Percentiles rank a stretch among this genome's conserved stretches.
Evolutionary conservation across 2,888 invertebrate species (phyloP).

Genomic region (Tetrapedia diversipes): DNA sequence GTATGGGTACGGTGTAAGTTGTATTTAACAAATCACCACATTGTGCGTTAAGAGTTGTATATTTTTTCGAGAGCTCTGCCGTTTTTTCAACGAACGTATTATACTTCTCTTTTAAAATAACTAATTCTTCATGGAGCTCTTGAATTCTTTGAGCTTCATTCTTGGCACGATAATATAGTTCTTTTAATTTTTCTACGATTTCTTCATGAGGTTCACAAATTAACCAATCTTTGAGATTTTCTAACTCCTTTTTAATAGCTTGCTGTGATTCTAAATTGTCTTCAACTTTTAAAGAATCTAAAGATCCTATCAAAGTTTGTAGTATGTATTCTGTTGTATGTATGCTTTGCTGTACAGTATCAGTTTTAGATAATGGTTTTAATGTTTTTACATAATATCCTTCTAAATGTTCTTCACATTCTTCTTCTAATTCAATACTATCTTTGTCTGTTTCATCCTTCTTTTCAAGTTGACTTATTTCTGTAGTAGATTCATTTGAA

Average conservation of each 20-base stretch:
- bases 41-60: slow-evolving; percentile 86
- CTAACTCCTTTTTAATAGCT: slow-evolving; percentile 73
- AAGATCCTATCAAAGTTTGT: slow-evolving; percentile 71
- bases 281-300: slow-evolving; percentile 72
- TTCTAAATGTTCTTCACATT: slow-evolving; percentile 67
- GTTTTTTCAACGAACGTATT: slow-evolving; percentile 87
- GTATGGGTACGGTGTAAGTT: slow-evolving; percentile 85
- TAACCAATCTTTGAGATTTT: slow-evolving; percentile 76
- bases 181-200: slow-evolving; percentile 73
- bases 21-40: slow-evolving; percentile 85
- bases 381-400: slow-evolving; percentile 75
- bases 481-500: slow-evolving; percentile 1
- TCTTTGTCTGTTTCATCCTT: slow-evolving; percentile 57
- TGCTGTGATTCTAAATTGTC: slow-evolving; percentile 71
- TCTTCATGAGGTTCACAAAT: slow-evolving; percentile 73
- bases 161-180: slow-evolving; percentile 75
- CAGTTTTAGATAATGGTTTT: slow-evolving; percentile 71
- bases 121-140: slow-evolving; percentile 89
- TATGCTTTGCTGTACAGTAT: slow-evolving; percentile 59
- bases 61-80: slow-evolving; percentile 85
- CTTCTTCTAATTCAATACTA: slow-evolving; percentile 57
- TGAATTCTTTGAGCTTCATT: slow-evolving; percentile 85
- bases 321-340: slow-evolving; percentile 73
- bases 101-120: slow-evolving; percentile 89
- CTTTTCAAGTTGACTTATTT: slow-evolving; percentile 32